A percentile compares a stretch with the other conserved stretches of the same genome.
These are phyloP conservation scores for Musca domestica DNA, from an alignment of 1,140 invertebrate species.

Conservation along the genomic window DNA sequence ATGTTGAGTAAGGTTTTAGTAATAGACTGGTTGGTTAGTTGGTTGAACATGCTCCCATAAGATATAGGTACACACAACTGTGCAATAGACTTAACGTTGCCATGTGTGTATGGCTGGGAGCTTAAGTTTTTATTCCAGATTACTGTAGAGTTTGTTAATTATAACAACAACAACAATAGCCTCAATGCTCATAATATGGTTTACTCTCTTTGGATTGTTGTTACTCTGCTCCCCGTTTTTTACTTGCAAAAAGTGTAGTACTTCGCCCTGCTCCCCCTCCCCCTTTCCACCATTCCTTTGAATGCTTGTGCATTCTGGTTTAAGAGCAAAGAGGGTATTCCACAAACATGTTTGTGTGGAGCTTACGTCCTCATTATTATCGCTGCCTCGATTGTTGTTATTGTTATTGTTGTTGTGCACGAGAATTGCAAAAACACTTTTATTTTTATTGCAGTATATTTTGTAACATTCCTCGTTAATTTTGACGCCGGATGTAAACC, in stretches of 20 bases:
- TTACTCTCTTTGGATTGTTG: background rate
- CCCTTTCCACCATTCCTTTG: no score
- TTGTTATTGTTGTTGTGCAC: slow-evolving; percentile 21
- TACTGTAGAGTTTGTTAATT: no score
- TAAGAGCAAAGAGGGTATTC: slow-evolving; percentile 27
- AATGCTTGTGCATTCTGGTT: slow-evolving; percentile 6
- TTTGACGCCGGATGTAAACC: slow-evolving; percentile 43
- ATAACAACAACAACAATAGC: no score
- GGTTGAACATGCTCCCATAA: no score
- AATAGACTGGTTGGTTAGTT: no score
- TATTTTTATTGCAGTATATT: slow-evolving; percentile 45
- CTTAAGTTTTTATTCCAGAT: no score
- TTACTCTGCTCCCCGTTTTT: background rate
- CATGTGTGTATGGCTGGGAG: no score
- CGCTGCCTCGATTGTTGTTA: slow-evolving; percentile 7
- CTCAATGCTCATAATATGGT: background rate
- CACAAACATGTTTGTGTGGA: slow-evolving; percentile 38
- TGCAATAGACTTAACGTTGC: no score
- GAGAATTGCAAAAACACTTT: slow-evolving; percentile 38
- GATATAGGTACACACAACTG: no score
- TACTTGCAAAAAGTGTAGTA: no score
- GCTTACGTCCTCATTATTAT: slow-evolving; percentile 32
- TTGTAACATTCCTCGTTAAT: slow-evolving; percentile 27
- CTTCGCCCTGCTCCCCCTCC: no score
- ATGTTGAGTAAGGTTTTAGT: no score